Evolutionary conservation across 2,888 invertebrate genomes (phyloP), one percentile per base, ranked within the genome.

Genomic region (Parelbella ahira): DNA sequence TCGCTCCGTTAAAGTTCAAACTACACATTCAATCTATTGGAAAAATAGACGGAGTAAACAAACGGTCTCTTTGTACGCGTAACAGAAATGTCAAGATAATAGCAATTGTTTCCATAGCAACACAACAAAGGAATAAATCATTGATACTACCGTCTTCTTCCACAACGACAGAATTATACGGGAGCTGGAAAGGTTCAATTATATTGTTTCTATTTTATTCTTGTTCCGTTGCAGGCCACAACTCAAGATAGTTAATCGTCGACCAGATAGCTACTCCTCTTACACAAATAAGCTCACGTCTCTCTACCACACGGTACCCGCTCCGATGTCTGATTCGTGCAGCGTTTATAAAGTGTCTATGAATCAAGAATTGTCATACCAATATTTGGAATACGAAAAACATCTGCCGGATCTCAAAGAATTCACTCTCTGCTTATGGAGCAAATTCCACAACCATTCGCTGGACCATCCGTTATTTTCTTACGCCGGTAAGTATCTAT

Each of bases 401-500:
- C 79, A 89, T 13, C 59, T 95, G 19, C 94, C 94, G 0, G 92
- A 94, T 61, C 63, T 95, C 54, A 93, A 94, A 56, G 95, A 95
- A 69, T 95, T 95, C 68, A 95, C 95, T 0, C 83, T 95, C 4
- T 95, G 95, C 66, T 90, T 91, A 78, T 95, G 95, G 95, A 91
- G 90, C 56, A 93, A 94, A 59, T 95, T 94, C 63, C 91, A 91
- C 56, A 95, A 95, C 62, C 95, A 95, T 64, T 91, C 91, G 11
- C 93, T 92, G 45, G 94, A 95, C 64, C 95, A 95, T 81, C 94
- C 94, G 0, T 70, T 95, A 37, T 93, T 95, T 65, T 94, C 95
- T 7, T 95, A 95, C 68, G 90, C 94, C 58, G 91, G 95, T 95
- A 69, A 91, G 77, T 60, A 13, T 42, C 12, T 9, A 37, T 43